These are phyloP conservation scores for Pheosia gnoma DNA, from an alignment of 2,888 invertebrate genomes.

Conservation along the genomic window DNA sequence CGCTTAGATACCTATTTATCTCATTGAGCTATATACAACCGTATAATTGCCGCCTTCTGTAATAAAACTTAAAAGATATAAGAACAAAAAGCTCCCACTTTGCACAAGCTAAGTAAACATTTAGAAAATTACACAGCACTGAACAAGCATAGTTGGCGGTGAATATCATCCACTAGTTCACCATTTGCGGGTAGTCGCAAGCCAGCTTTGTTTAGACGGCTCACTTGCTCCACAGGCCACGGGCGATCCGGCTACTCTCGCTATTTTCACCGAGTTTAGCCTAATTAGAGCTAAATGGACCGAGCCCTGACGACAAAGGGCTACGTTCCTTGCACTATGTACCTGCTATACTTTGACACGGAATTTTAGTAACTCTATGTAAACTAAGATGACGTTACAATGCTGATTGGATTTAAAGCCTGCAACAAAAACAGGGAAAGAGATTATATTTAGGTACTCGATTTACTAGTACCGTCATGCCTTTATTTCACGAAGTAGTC, in stretches of 20 bases:
- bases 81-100: neutral
- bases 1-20: neutral
- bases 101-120: conserved; percentile 7
- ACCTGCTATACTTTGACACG: neutral
- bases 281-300: conserved; percentile 35
- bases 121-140: conserved; percentile 21
- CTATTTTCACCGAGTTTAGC: conserved; percentile 32
- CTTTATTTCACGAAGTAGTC: too few species aligned
- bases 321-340: conserved; percentile 7
- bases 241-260: conserved; percentile 18
- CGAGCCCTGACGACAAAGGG: conserved; percentile 18
- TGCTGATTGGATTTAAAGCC: too few species aligned
- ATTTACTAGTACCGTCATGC: too few species aligned
- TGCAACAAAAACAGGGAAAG: too few species aligned
- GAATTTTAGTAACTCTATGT: too few species aligned
- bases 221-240: conserved; percentile 30
- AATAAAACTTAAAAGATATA: neutral
- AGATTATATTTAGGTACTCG: too few species aligned
- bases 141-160: conserved; percentile 25
- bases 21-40: too few species aligned
- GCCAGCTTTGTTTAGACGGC: conserved; percentile 48
- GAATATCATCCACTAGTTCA: conserved; percentile 33
- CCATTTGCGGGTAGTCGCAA: conserved; percentile 46
- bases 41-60: too few species aligned
- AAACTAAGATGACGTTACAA: too few species aligned